Evolutionary conservation across 2,113 vertebrate genomes (phyloP).

Genomic region (Gulo gulo): DNA sequence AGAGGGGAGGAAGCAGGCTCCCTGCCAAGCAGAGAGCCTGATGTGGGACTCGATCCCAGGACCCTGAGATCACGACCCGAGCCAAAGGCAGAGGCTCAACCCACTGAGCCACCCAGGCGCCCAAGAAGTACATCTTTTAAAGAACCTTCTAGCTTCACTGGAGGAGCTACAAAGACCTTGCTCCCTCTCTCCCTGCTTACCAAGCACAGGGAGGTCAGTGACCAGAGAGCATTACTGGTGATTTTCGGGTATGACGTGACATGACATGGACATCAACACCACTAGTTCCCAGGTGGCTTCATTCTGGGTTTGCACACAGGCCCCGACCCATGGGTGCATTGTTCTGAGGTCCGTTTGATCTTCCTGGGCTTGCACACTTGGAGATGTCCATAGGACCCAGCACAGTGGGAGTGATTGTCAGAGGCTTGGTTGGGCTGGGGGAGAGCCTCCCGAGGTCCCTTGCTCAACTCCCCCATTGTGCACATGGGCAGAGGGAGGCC

Average conservation of each 20-base stretch:
- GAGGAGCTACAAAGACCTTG: not conserved
- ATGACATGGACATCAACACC: not conserved
- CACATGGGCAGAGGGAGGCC: not conserved
- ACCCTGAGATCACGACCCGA: no score
- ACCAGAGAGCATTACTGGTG: not conserved
- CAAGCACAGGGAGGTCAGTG: not conserved
- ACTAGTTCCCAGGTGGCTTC: not conserved
- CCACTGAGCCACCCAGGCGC: no score
- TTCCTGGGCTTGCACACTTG: not conserved
- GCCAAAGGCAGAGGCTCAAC: no score
- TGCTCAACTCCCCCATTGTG: not conserved
- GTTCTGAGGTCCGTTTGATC: not conserved
- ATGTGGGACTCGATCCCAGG: no score
- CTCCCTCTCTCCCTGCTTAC: not conserved
- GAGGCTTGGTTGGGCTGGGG: not conserved
- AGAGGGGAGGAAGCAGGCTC: no score
- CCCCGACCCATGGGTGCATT: accelerated
- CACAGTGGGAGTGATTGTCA: not conserved
- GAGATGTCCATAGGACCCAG: not conserved
- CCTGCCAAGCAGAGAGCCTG: no score
- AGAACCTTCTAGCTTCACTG: not conserved
- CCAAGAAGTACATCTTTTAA: not conserved
- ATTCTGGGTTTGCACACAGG: not conserved
- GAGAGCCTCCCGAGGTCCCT: not conserved
- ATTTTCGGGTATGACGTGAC: not conserved